phyloP scores from a whole-genome alignment of 2,113 vertebrate species.

The Crotalus viridis region DNA sequence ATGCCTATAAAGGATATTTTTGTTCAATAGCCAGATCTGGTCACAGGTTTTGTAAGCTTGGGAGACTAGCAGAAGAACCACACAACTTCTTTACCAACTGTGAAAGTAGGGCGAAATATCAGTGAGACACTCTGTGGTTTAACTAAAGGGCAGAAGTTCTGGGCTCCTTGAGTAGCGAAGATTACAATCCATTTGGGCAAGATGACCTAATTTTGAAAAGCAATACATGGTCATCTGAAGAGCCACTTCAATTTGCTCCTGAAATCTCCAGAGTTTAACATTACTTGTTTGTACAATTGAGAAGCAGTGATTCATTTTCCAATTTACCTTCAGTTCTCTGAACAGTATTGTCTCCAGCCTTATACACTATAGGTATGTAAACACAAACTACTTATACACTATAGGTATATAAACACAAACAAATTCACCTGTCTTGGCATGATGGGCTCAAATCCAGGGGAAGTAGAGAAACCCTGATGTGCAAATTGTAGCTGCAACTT shows the following conservation, averaged over 20 bases:
- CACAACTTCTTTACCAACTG: not conserved
- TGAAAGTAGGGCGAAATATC: not conserved
- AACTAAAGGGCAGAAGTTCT: not conserved
- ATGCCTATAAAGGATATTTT: not conserved
- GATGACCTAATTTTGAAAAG: not conserved
- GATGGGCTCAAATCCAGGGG: not conserved
- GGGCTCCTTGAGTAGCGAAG: not conserved
- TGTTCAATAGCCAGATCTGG: not conserved
- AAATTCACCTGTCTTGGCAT: not conserved
- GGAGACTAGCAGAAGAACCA: not conserved
- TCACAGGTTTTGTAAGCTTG: not conserved
- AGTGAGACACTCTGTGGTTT: not conserved
- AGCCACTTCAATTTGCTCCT: not conserved
- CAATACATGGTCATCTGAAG: not conserved
- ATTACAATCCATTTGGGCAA: not conserved
- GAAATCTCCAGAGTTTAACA: not conserved
- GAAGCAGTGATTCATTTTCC: not conserved
- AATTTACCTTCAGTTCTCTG: not conserved
- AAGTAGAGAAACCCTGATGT: not conserved
- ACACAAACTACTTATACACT: not conserved
- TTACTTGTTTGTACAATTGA: not conserved
- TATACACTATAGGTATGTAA: not conserved
- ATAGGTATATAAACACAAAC: no score
- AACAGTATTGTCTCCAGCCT: not conserved
- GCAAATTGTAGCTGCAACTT: not conserved